Conservation (phyloP, 2,888 invertebrate species). For the Chirona hameri region DNA sequence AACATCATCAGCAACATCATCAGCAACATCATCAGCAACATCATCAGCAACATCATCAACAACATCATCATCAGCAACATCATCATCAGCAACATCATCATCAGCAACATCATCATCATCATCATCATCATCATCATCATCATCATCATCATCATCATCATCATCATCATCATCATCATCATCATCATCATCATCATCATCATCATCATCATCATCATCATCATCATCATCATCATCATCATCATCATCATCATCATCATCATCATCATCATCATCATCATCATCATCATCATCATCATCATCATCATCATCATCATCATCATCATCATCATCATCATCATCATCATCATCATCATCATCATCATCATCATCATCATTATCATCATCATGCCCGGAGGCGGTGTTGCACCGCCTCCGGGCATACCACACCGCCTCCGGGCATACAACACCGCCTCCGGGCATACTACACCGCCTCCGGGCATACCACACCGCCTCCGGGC, state of each 20-base stretch:
- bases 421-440: no score
- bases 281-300: neutral
- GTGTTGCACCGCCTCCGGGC: no score
- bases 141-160: constrained; percentile 6
- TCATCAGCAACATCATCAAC: no score
- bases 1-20: no score
- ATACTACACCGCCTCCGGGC: no score
- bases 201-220: neutral
- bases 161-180: neutral
- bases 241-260: neutral
- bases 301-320: constrained; percentile 22
- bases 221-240: neutral
- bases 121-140: no score
- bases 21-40: no score
- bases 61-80: no score
- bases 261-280: neutral
- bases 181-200: neutral
- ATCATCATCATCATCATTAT: constrained; percentile 11
- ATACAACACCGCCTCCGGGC: no score
- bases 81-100: no score
- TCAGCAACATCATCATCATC: no score
- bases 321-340: constrained; percentile 22
- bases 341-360: constrained; percentile 22
- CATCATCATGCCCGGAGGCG: neutral
- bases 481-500: no score